These are phyloP conservation scores for Solenopsis invicta DNA, from an alignment of 1,140 invertebrate species.

Conservation along the genomic window DNA sequence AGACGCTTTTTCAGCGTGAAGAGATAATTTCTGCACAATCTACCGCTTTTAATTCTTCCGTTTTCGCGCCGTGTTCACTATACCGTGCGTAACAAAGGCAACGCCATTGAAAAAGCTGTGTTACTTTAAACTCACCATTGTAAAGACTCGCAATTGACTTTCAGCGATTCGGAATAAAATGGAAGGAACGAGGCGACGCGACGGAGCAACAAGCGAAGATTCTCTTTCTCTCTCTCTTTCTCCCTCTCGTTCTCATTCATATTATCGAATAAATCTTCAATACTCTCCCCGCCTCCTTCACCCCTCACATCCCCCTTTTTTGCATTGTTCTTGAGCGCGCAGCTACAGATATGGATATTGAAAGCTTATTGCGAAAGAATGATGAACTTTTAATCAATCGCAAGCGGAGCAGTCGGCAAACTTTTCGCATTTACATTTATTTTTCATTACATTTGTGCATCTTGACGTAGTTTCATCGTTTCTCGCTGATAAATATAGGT, in stretches of 20 bases:
- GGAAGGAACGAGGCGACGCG: slow-evolving; percentile 64
- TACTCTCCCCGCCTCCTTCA: neutral
- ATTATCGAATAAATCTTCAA: slow-evolving; percentile 61
- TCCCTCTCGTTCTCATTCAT: slow-evolving; percentile 25
- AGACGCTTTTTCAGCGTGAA: neutral
- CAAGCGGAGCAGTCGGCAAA: slow-evolving; percentile 34
- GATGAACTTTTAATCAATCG: slow-evolving; percentile 65
- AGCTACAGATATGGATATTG: slow-evolving; percentile 56
- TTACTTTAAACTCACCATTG: slow-evolving; percentile 63
- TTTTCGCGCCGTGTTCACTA: slow-evolving; percentile 30
- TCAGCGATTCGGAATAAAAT: slow-evolving; percentile 58
- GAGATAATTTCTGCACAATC: slow-evolving; percentile 35
- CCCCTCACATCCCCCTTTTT: neutral
- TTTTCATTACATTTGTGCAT: slow-evolving; percentile 60
- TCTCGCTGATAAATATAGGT: slow-evolving; percentile 22
- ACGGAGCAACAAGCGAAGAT: slow-evolving; percentile 61
- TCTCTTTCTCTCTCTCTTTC: slow-evolving; percentile 13
- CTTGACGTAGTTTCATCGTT: slow-evolving; percentile 30
- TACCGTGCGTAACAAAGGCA: slow-evolving; percentile 12
- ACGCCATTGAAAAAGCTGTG: slow-evolving; percentile 43
- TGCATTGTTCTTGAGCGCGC: slow-evolving; percentile 56
- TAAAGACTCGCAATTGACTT: slow-evolving; percentile 61
- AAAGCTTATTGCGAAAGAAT: slow-evolving; percentile 58
- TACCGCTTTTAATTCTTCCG: slow-evolving; percentile 39
- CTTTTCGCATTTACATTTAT: slow-evolving; percentile 54